Evolutionary conservation across 1,140 invertebrate species (phyloP).

Genomic region (Drosophila gunungcola): DNA sequence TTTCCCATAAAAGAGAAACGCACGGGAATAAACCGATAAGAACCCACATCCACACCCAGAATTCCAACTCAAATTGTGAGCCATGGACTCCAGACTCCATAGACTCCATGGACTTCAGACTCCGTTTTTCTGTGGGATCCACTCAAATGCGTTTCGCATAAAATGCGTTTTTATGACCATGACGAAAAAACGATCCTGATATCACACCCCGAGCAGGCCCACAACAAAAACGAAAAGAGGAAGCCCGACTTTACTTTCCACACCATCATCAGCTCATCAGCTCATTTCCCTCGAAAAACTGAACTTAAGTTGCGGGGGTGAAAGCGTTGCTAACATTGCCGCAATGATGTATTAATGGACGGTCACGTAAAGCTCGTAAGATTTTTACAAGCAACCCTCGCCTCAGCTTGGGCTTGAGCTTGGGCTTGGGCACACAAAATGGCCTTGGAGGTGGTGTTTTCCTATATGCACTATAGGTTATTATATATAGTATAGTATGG

Average conservation of each 20-base stretch:
- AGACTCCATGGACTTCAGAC: conserved; percentile 46
- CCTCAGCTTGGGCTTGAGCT: background rate
- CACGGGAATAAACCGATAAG: conserved; percentile 51
- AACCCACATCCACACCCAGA: conserved; percentile 21
- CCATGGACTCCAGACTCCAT: conserved; percentile 32
- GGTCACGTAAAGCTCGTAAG: conserved; percentile 73
- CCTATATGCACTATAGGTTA: conserved; percentile 2
- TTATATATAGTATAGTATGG: background rate
- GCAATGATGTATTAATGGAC: conserved; percentile 79
- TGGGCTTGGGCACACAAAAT: conserved; percentile 15
- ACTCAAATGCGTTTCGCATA: conserved; percentile 81
- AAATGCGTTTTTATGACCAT: conserved; percentile 81
- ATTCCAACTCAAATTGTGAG: conserved; percentile 15
- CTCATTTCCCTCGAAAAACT: conserved; percentile 26
- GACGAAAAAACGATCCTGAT: conserved; percentile 71
- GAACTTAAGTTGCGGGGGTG: conserved; percentile 11
- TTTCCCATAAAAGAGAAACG: conserved; percentile 73
- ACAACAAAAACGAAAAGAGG: background rate
- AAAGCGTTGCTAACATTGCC: conserved; percentile 44
- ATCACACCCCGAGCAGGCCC: conserved; percentile 30
- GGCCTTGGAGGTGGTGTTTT: conserved; percentile 43
- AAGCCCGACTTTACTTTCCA: conserved; percentile 36
- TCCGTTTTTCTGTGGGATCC: conserved; percentile 50
- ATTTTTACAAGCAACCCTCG: conserved; percentile 78
- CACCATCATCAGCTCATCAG: conserved; percentile 43